Evolutionary conservation across 2,797 vertebrate genomes (phyloP), one percentile per base, ranked within the genome.

Genomic region (Remorina albescens): DNA sequence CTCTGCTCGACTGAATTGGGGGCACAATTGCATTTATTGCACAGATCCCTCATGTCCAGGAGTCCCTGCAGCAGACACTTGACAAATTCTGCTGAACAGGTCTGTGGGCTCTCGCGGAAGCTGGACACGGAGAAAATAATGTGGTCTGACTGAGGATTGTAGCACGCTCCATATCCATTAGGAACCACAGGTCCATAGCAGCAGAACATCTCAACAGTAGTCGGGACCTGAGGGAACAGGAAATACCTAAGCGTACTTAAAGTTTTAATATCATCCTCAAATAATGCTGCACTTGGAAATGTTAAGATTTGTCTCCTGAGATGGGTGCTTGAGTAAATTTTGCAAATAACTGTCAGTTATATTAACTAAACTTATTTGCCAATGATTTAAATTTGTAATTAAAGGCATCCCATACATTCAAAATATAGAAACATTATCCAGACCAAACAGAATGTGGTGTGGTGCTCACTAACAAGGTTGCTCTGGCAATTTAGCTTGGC

Each of bases 151-250:
- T 97, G 96, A 12, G 97, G 97, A 83, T 99, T 99, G 42, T 99
- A 99, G 86, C 97, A 99, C 2, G 91, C 90, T 0, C 98, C 98
- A 0, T 99, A 99, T 19, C 98, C 98, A 0, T 96, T 90, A 6
- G 96, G 95, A 39, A 98, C 94, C 85, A 99, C 98, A 0, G 98
- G 98, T 8, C 98, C 98, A 0, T 99, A 99, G 91, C 97, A 98
- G 94, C 97, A 98, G 88, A 99, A 99, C 95, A 97, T 97, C 73
- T 98, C 97, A 76, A 91, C 95, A 13, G 94, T 95, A 0, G 97
- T 98, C 30, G 98, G 97, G 61, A 99, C 97, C 98, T 99, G 90
- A 62, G 53, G 58, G 16, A 50, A 76, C 28, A 86, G 25, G 10
- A 18, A 57, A 64, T 26, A 12, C 12, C 34, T 77, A 19, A 76